Percentiles rank a stretch among this genome's conserved stretches.
These are phyloP conservation scores for Archips crataeganus DNA, from an alignment of 2,888 invertebrate genomes.

Conservation along the genomic window DNA sequence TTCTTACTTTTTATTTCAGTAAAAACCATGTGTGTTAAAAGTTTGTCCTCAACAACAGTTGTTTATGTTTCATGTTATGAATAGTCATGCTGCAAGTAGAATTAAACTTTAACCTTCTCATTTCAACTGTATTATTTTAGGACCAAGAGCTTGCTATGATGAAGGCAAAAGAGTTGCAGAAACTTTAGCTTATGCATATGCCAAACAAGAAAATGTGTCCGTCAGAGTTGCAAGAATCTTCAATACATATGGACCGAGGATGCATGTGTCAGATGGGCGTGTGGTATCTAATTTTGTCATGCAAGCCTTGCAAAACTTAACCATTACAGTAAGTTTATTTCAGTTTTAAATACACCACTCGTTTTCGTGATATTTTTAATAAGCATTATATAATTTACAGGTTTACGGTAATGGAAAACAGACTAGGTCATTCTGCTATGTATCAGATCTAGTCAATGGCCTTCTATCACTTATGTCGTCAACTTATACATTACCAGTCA, in stretches of 20 bases:
- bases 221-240: slow-evolving; percentile 99
- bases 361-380: neutral
- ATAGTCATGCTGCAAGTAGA: neutral
- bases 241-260: slow-evolving; percentile 99
- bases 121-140: slow-evolving; percentile 67
- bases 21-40: no score
- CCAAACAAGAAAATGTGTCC: slow-evolving; percentile 97
- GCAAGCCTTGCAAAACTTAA: slow-evolving; percentile 97
- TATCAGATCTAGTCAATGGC: slow-evolving; percentile 98
- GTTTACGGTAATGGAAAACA: slow-evolving; percentile 95
- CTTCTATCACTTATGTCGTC: slow-evolving; percentile 96
- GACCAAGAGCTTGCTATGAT: slow-evolving; percentile 98
- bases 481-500: slow-evolving; percentile 96
- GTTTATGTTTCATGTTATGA: neutral
- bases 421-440: slow-evolving; percentile 99
- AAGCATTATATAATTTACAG: slow-evolving; percentile 67
- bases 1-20: no score
- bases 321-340: slow-evolving; percentile 92
- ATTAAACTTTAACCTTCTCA: neutral
- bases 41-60: no score
- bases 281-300: slow-evolving; percentile 99
- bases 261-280: slow-evolving; percentile 99
- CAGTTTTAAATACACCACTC: neutral
- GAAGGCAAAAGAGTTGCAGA: slow-evolving; percentile 99
- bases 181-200: slow-evolving; percentile 97